Percentiles rank a stretch among this genome's conserved stretches.
Conservation (phyloP, 2,888 invertebrate species). For the Diarsia mendica region DNA sequence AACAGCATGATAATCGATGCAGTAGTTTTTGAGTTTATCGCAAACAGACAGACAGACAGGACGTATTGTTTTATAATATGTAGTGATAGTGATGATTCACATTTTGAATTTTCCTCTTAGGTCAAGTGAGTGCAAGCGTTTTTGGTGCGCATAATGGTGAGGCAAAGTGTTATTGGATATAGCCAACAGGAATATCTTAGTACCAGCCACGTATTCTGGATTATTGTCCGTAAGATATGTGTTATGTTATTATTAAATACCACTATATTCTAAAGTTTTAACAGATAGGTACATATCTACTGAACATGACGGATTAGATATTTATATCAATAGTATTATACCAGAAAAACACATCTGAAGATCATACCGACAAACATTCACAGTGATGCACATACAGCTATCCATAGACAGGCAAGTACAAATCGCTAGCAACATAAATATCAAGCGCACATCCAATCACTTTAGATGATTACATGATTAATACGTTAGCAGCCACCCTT, state of each 20-base stretch:
- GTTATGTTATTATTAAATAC: background rate
- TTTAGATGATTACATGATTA: conserved; percentile 12
- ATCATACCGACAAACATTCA: background rate
- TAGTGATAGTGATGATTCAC: no score
- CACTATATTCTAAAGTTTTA: background rate
- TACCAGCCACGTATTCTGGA: background rate
- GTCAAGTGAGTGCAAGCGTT: background rate
- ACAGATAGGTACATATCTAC: background rate
- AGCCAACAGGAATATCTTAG: background rate
- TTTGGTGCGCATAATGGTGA: background rate
- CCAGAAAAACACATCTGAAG: background rate
- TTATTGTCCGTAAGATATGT: background rate
- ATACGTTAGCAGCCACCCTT: background rate
- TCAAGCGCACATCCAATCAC: conserved; percentile 10
- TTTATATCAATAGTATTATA: background rate
- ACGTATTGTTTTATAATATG: no score
- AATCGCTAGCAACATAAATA: background rate
- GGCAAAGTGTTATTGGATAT: background rate
- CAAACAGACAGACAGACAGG: no score
- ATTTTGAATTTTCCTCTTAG: no score
- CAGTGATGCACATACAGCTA: background rate
- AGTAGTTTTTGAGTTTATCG: no score
- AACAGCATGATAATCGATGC: no score
- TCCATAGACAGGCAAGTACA: no score
- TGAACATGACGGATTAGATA: background rate